Percentiles rank a stretch among this genome's conserved stretches.
phyloP scores from a whole-genome alignment of 2,888 invertebrate species.

The Drosophila emarginata region DNA sequence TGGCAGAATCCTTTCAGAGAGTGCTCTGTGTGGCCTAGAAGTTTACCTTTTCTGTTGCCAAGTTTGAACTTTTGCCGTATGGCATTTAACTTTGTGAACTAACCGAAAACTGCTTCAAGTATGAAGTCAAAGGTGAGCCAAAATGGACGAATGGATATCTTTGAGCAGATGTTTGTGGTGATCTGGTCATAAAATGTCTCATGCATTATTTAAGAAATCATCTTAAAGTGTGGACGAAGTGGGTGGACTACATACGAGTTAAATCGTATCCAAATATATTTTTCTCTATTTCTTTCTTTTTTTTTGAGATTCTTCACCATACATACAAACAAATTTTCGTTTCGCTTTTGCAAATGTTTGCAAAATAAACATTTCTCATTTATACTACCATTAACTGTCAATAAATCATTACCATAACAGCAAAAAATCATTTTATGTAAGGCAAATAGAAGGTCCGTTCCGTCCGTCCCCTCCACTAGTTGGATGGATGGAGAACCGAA shows the following conservation, averaged over 20 bases:
- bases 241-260: no score
- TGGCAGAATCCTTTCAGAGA: neutral
- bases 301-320: neutral
- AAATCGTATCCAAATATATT: no score
- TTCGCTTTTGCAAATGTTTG: conserved; percentile 30
- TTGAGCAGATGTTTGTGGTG: conserved; percentile 10
- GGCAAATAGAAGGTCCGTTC: neutral
- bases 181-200: conserved; percentile 4
- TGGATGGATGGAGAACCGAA: neutral
- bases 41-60: conserved; percentile 14
- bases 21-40: conserved; percentile 9
- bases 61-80: conserved; percentile 44
- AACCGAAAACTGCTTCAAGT: neutral
- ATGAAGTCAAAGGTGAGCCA: conserved; percentile 3
- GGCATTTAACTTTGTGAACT: conserved; percentile 51
- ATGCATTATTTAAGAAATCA: neutral
- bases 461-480: neutral
- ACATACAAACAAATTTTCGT: conserved; percentile 17
- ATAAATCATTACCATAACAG: conserved; percentile 53
- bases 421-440: conserved; percentile 43
- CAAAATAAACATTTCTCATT: conserved; percentile 35
- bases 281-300: no score
- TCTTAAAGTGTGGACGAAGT: neutral
- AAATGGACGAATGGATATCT: neutral
- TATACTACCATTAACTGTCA: conserved; percentile 35